Conservation (phyloP, 2,113 vertebrate species). For the Siniperca chuatsi region DNA sequence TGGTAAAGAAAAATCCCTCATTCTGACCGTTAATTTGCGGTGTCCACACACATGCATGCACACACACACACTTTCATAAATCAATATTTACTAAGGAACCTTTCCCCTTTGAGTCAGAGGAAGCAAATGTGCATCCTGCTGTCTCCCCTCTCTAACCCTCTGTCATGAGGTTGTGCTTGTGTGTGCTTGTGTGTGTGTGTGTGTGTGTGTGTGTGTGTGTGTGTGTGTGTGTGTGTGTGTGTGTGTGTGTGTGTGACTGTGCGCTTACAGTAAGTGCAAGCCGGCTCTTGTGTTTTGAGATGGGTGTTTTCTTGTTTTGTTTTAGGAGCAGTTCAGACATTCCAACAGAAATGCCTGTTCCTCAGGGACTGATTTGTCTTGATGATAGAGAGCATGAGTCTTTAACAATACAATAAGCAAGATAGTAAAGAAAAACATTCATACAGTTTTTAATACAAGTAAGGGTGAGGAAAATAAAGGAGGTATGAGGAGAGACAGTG, state of each 20-base stretch:
- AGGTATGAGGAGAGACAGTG: slow-evolving; percentile 17
- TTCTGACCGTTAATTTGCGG: slow-evolving; percentile 76
- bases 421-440: slow-evolving; percentile 3
- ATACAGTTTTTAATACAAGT: neutral
- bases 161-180: slow-evolving; percentile 65
- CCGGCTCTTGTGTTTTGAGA: slow-evolving; percentile 62
- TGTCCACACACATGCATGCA: neutral
- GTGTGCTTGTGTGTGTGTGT: slow-evolving; percentile 16
- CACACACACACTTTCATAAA: slow-evolving; percentile 79
- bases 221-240: slow-evolving; percentile 26
- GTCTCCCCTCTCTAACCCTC: slow-evolving; percentile 75
- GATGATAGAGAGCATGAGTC: slow-evolving; percentile 22
- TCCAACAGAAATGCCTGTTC: slow-evolving; percentile 56
- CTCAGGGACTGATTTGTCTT: slow-evolving; percentile 53
- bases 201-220: slow-evolving; percentile 29
- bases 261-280: slow-evolving; percentile 64
- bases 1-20: slow-evolving; percentile 50
- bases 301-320: slow-evolving; percentile 78
- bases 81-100: slow-evolving; percentile 88
- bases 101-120: slow-evolving; percentile 85
- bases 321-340: slow-evolving; percentile 68
- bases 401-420: slow-evolving; percentile 10
- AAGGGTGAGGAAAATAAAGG: neutral
- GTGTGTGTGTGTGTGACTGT: slow-evolving; percentile 11
- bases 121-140: slow-evolving; percentile 89